These are phyloP conservation scores for Aromia moschata DNA, from an alignment of 2,888 invertebrate species.

Conservation along the genomic window DNA sequence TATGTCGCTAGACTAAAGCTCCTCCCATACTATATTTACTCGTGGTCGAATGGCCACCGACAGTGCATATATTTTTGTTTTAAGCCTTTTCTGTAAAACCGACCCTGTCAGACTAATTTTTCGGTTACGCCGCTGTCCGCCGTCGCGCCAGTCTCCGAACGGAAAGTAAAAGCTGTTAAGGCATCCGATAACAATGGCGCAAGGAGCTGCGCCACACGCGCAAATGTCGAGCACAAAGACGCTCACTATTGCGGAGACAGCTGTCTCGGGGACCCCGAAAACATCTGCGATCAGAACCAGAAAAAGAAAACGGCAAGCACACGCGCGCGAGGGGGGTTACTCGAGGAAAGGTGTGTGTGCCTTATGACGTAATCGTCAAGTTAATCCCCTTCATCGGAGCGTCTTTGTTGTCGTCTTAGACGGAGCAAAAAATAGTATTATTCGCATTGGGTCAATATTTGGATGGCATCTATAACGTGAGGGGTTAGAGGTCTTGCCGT, in stretches of 20 bases:
- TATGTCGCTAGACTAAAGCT: too few species aligned
- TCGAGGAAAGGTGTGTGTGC: conserved; percentile 23
- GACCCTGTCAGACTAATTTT: too few species aligned
- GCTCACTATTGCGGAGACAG: conserved; percentile 24
- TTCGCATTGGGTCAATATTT: conserved; percentile 12
- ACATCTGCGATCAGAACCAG: conserved; percentile 18
- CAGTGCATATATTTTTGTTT: too few species aligned
- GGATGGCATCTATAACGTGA: neutral
- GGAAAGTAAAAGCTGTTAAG: conserved; percentile 26
- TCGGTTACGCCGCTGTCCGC: neutral
- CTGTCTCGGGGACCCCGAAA: conserved; percentile 11
- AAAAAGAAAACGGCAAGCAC: conserved; percentile 25
- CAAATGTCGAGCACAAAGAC: conserved; percentile 28
- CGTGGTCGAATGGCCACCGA: too few species aligned
- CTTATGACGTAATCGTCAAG: conserved; percentile 24
- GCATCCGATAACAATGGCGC: conserved; percentile 22
- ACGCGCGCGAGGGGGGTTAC: conserved; percentile 26
- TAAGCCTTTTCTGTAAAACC: too few species aligned
- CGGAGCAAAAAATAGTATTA: neutral
- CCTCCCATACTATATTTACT: too few species aligned
- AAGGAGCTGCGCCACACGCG: conserved; percentile 25
- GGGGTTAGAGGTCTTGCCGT: too few species aligned
- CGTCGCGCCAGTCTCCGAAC: conserved; percentile 4
- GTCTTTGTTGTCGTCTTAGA: conserved; percentile 18
- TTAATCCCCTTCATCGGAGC: conserved; percentile 4